Conservation (phyloP, 2,797 vertebrate genomes). For the Ciconia nigra region DNA sequence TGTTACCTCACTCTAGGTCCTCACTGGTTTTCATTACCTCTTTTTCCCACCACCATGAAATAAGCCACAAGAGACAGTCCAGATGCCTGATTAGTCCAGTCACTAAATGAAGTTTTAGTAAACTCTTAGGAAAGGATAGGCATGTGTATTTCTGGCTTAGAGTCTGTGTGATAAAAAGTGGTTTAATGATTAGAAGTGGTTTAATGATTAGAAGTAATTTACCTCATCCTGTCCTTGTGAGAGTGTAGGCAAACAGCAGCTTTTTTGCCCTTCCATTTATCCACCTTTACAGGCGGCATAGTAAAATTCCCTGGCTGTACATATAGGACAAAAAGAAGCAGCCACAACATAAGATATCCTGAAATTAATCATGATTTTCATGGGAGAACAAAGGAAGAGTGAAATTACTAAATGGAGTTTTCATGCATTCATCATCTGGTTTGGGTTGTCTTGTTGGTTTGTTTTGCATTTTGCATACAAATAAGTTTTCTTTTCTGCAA, state of each 20-base stretch:
- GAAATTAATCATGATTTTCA: neutral
- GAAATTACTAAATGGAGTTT: neutral
- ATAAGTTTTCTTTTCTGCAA: neutral
- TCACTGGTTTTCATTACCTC: neutral
- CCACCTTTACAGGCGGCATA: neutral
- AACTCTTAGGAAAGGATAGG: neutral
- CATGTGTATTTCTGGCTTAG: neutral
- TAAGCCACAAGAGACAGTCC: neutral
- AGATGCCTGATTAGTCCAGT: neutral
- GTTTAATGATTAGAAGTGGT: neutral
- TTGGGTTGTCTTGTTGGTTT: neutral
- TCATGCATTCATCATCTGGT: neutral
- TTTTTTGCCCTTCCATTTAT: neutral
- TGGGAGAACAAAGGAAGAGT: neutral
- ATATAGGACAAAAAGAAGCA: neutral
- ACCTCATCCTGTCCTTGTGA: neutral
- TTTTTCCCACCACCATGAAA: neutral
- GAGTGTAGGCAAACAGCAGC: neutral
- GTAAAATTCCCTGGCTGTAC: neutral
- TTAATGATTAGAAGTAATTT: neutral
- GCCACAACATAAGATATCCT: neutral
- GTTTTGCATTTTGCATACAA: neutral
- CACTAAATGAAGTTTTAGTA: neutral
- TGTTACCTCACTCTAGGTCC: neutral
- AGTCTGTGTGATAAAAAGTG: neutral